These are phyloP conservation scores for Ophiothrix spiculata DNA, from an alignment of 35 echinoderm and acorn worm genomes.

Conservation along the genomic window DNA sequence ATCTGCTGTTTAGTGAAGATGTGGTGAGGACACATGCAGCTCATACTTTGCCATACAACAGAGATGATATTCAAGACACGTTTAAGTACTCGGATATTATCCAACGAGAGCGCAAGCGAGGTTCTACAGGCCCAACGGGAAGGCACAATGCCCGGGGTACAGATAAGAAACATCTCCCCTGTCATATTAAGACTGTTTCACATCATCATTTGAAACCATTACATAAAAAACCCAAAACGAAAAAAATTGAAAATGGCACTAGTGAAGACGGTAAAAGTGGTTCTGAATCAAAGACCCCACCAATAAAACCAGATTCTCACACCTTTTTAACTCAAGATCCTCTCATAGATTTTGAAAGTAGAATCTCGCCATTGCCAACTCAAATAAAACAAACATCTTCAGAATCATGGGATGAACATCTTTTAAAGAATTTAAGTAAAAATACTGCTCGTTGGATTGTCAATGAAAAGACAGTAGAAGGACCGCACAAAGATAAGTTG, in stretches of 20 bases:
- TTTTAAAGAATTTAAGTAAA: slow-evolving; percentile 76
- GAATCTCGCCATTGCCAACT: slow-evolving; percentile 21
- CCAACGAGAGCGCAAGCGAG: slow-evolving; percentile 36
- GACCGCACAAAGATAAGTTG: slow-evolving; percentile 69
- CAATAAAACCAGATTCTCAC: neutral
- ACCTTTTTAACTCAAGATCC: slow-evolving; percentile 55
- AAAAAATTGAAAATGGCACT: slow-evolving; percentile 15
- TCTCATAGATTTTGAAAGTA: neutral
- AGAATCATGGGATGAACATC: slow-evolving; percentile 69
- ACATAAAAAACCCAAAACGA: slow-evolving; percentile 41
- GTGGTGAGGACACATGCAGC: slow-evolving; percentile 66
- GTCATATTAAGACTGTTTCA: slow-evolving; percentile 70
- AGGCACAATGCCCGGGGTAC: slow-evolving; percentile 52
- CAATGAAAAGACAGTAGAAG: slow-evolving; percentile 55
- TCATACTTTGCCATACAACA: slow-evolving; percentile 79
- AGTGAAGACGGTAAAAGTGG: slow-evolving; percentile 35
- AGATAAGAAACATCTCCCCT: slow-evolving; percentile 72
- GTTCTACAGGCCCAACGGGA: neutral
- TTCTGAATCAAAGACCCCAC: neutral
- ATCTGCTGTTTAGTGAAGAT: slow-evolving; percentile 83
- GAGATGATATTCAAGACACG: slow-evolving; percentile 32
- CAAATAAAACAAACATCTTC: slow-evolving; percentile 1
- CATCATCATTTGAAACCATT: slow-evolving; percentile 72
- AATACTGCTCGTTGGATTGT: slow-evolving; percentile 94
- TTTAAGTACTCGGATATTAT: slow-evolving; percentile 41